phyloP scores from a whole-genome alignment of 2,797 vertebrate genomes.

The Enteromius trimaculatus region DNA sequence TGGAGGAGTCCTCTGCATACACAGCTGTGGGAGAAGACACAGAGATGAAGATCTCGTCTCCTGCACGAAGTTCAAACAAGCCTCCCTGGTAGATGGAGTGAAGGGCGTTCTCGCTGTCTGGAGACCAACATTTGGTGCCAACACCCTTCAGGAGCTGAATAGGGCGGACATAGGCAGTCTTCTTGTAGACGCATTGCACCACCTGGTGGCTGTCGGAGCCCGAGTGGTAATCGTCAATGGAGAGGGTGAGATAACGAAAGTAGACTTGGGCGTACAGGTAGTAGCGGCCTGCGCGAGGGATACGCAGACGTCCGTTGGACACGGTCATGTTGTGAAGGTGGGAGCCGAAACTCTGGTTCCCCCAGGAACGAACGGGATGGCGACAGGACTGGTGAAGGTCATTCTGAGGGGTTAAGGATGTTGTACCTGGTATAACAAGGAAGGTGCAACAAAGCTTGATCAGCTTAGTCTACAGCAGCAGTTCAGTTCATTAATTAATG shows the following conservation, averaged over 20 bases:
- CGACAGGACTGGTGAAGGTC: slow-evolving; percentile 89
- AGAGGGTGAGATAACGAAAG: slow-evolving; percentile 82
- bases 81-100: slow-evolving; percentile 91
- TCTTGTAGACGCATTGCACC: slow-evolving; percentile 89
- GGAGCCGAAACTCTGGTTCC: slow-evolving; percentile 81
- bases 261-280: slow-evolving; percentile 87
- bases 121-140: slow-evolving; percentile 90
- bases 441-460: not conserved
- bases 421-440: slow-evolving; percentile 31
- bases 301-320: slow-evolving; percentile 80
- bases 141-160: slow-evolving; percentile 89
- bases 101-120: slow-evolving; percentile 85
- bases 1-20: slow-evolving; percentile 81
- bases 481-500: not conserved
- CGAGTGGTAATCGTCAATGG: slow-evolving; percentile 69
- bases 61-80: slow-evolving; percentile 85
- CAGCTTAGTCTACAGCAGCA: not conserved
- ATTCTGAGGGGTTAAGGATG: slow-evolving; percentile 59
- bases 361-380: slow-evolving; percentile 83
- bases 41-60: slow-evolving; percentile 88
- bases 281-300: slow-evolving; percentile 86
- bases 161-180: slow-evolving; percentile 81
- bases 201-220: slow-evolving; percentile 80
- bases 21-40: slow-evolving; percentile 85
- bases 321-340: slow-evolving; percentile 89